A percentile compares a stretch with the other conserved stretches of the same genome.
Conservation (phyloP, 2,797 vertebrate genomes). For the Tapera naevia region DNA sequence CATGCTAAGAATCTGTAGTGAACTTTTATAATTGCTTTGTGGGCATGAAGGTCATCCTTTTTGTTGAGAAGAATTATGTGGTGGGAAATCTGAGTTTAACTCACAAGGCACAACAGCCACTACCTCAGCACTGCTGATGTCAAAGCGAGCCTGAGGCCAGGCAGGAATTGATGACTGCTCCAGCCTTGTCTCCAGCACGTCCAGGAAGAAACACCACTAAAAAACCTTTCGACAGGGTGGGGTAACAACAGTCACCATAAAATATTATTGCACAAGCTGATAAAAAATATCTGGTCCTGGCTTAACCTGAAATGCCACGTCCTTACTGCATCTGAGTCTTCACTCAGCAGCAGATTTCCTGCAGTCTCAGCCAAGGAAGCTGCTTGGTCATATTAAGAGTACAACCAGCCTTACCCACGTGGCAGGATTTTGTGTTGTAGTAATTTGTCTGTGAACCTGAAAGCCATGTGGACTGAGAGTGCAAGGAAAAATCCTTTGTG, state of each 20-base stretch:
- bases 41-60: background rate
- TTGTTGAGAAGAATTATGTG: background rate
- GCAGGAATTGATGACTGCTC: background rate
- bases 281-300: background rate
- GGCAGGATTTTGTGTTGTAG: background rate
- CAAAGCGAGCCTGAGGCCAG: background rate
- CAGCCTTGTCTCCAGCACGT: background rate
- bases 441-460: background rate
- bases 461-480: background rate
- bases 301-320: background rate
- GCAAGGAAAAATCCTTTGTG: background rate
- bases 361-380: background rate
- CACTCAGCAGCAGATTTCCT: background rate
- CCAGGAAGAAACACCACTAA: background rate
- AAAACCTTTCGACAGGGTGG: background rate
- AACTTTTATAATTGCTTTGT: background rate
- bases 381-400: background rate
- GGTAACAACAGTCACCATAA: background rate
- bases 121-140: background rate
- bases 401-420: background rate
- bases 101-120: background rate
- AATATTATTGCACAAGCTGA: conserved; percentile 34
- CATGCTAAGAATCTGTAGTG: background rate
- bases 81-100: conserved; percentile 5
- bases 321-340: background rate